These are phyloP conservation scores for Ariolimax columbianus DNA, from an alignment of 2,888 invertebrate genomes.

Conservation along the genomic window DNA sequence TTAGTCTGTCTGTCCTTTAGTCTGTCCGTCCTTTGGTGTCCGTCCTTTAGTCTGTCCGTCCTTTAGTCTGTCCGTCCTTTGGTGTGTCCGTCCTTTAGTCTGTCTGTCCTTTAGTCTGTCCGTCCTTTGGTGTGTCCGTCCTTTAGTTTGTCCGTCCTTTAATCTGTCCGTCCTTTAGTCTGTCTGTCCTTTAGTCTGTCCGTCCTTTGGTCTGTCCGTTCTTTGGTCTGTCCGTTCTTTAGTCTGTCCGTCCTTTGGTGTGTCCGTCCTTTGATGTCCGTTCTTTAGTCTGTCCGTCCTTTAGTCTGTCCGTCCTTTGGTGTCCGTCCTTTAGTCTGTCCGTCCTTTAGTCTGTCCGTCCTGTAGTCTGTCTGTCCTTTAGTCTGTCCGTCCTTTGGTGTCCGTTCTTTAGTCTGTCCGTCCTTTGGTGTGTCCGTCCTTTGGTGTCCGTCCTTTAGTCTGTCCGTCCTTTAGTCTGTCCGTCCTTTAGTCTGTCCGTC, in stretches of 20 bases:
- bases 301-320: constrained; percentile 17
- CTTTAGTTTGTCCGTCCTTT: background rate
- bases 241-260: constrained; percentile 22
- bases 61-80: too few species aligned
- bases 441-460: background rate
- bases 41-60: too few species aligned
- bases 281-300: background rate
- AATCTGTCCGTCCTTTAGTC: background rate
- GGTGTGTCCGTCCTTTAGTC: too few species aligned
- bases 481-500: background rate
- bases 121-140: background rate
- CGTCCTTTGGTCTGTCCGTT: background rate
- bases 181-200: constrained; percentile 13
- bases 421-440: background rate
- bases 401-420: constrained; percentile 7
- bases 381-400: background rate
- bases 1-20: too few species aligned
- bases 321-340: background rate
- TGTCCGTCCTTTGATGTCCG: constrained; percentile 20
- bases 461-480: constrained; percentile 2
- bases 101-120: too few species aligned
- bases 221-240: constrained; percentile 6
- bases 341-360: background rate
- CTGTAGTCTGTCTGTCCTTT: background rate
- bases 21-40: too few species aligned